phyloP scores from a whole-genome alignment of 2,113 vertebrate genomes.

The Todiramphus saurophagus region DNA sequence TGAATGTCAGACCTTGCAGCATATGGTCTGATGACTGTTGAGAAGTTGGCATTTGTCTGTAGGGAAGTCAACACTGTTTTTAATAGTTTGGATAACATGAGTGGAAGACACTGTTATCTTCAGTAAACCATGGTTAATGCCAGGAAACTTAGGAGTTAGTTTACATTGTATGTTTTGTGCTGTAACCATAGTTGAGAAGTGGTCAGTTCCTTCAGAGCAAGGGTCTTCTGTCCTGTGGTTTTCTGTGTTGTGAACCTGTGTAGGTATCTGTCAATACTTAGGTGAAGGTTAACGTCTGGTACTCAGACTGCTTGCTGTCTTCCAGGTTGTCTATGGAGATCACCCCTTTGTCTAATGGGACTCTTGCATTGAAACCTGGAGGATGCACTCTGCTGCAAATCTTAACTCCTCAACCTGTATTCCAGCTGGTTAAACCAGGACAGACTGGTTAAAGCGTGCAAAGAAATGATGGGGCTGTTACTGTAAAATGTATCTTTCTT shows the following conservation, averaged over 20 bases:
- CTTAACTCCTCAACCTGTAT: neutral
- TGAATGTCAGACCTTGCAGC: neutral
- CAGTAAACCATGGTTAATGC: neutral
- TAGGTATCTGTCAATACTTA: neutral
- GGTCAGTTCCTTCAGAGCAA: neutral
- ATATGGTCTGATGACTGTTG: neutral
- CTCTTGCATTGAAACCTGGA: neutral
- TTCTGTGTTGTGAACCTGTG: neutral
- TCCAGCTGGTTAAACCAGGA: neutral
- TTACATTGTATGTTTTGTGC: neutral
- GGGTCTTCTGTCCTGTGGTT: neutral
- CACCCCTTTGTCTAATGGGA: neutral
- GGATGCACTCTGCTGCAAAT: neutral
- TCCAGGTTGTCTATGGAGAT: neutral
- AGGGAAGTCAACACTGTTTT: neutral
- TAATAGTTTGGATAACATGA: rapidly evolving
- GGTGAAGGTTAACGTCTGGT: neutral
- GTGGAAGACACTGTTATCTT: neutral
- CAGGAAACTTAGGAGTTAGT: neutral
- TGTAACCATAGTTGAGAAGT: neutral
- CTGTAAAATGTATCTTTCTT: neutral
- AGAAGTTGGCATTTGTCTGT: neutral
- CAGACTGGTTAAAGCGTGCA: neutral
- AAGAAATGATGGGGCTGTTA: neutral
- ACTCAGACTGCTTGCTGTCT: neutral